These are phyloP conservation scores for Drosophila ananassae DNA, from an alignment of 1,140 invertebrate species.

Conservation along the genomic window DNA sequence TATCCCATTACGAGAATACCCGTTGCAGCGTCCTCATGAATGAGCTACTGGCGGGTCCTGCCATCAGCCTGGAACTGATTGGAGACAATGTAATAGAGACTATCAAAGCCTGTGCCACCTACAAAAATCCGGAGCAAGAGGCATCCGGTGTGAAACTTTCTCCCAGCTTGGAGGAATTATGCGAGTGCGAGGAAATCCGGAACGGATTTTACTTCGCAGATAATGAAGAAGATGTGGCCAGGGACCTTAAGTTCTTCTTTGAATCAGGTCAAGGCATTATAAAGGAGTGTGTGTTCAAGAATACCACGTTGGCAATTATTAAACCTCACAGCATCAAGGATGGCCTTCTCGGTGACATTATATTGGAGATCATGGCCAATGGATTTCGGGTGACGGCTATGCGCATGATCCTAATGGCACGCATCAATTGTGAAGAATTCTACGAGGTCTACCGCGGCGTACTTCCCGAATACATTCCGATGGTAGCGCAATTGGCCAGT, in stretches of 20 bases:
- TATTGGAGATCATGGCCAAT: slow-evolving; percentile 89
- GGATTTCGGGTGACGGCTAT: slow-evolving; percentile 92
- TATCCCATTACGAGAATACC: not conserved
- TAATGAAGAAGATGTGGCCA: slow-evolving; percentile 85
- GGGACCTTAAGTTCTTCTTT: slow-evolving; percentile 90
- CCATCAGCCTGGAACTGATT: slow-evolving; percentile 90
- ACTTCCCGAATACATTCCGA: slow-evolving; percentile 92
- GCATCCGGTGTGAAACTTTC: slow-evolving; percentile 81
- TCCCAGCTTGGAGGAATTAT: slow-evolving; percentile 88
- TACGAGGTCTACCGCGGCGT: slow-evolving; percentile 97
- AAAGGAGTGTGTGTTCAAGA: slow-evolving; percentile 57
- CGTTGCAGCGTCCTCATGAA: slow-evolving; percentile 85
- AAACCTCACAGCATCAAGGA: slow-evolving; percentile 95
- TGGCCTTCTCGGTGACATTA: slow-evolving; percentile 89
- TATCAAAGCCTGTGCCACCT: slow-evolving; percentile 71
- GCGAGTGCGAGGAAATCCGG: slow-evolving; percentile 88
- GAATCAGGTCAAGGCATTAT: slow-evolving; percentile 66
- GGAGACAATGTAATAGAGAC: slow-evolving; percentile 88
- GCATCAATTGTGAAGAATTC: slow-evolving; percentile 94
- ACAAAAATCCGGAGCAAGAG: slow-evolving; percentile 53
- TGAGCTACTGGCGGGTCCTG: slow-evolving; percentile 88
- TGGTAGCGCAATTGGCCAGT: slow-evolving; percentile 92
- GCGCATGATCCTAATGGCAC: slow-evolving; percentile 91
- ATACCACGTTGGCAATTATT: slow-evolving; percentile 92
- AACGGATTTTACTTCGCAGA: slow-evolving; percentile 91